These are phyloP conservation scores for Etheostoma spectabile DNA, from an alignment of 2,113 vertebrate genomes.

Conservation along the genomic window DNA sequence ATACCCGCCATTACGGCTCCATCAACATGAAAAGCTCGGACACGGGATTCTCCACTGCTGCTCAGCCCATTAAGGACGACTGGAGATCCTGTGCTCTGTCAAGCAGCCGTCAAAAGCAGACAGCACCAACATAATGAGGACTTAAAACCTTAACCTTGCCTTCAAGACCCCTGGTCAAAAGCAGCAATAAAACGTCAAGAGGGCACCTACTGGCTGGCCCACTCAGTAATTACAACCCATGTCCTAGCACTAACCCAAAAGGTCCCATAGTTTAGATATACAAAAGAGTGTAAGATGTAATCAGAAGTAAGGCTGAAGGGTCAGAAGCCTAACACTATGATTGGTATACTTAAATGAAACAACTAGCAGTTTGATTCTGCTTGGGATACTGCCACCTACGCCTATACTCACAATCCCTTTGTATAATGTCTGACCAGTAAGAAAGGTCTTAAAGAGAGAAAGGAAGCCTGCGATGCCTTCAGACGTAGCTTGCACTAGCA, in stretches of 20 bases:
- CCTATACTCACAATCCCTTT: conserved; percentile 2
- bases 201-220: conserved; percentile 71
- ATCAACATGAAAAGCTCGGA: conserved; percentile 84
- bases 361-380: conserved; percentile 33
- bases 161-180: conserved; percentile 77
- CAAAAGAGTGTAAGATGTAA: conserved; percentile 66
- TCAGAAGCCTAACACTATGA: conserved; percentile 43
- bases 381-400: conserved; percentile 13
- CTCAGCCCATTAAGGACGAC: conserved; percentile 82
- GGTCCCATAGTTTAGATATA: conserved; percentile 74
- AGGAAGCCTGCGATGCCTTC: not conserved
- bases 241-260: conserved; percentile 71
- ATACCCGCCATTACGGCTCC: conserved; percentile 84
- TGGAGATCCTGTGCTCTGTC: conserved; percentile 82
- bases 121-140: conserved; percentile 81
- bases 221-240: conserved; percentile 73
- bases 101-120: conserved; percentile 76
- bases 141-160: conserved; percentile 83
- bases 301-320: conserved; percentile 55
- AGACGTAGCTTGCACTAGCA: not conserved
- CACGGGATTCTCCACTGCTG: conserved; percentile 70
- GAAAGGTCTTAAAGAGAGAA: not conserved
- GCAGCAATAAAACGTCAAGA: conserved; percentile 75
- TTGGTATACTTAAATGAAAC: conserved; percentile 42
- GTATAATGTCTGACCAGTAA: not conserved